These are phyloP conservation scores for Solenopsis fugax DNA, from an alignment of 1,140 invertebrate species.

Conservation along the genomic window DNA sequence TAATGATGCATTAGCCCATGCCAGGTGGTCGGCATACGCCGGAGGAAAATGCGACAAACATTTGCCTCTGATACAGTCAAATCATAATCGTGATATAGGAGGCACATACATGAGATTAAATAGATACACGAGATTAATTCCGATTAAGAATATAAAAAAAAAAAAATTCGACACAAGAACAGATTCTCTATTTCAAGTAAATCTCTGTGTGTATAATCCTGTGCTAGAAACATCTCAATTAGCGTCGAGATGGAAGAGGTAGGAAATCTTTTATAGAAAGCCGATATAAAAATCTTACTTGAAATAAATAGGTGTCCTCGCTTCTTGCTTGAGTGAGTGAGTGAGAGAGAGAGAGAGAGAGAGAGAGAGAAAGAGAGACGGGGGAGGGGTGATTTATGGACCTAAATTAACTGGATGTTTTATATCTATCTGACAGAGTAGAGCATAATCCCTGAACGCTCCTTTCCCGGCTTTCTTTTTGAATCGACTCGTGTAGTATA, in stretches of 20 bases:
- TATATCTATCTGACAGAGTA: background rate
- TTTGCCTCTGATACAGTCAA: background rate
- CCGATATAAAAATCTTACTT: background rate
- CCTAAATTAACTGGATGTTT: background rate
- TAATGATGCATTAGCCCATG: slow-evolving; percentile 33
- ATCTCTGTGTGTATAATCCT: background rate
- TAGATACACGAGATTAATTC: background rate
- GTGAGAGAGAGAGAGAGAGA: too few species aligned
- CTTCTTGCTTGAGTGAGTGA: background rate
- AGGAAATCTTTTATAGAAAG: background rate
- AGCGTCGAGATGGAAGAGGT: background rate
- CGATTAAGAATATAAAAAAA: background rate
- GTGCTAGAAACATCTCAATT: background rate
- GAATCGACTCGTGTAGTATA: background rate
- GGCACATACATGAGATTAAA: background rate
- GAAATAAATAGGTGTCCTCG: background rate
- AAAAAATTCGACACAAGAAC: background rate
- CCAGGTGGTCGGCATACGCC: background rate
- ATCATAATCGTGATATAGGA: background rate
- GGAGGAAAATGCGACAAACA: slow-evolving; percentile 26
- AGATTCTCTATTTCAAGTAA: background rate
- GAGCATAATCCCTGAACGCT: background rate
- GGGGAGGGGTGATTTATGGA: background rate
- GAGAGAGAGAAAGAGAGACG: too few species aligned
- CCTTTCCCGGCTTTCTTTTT: background rate